Percentiles rank a stretch among this genome's conserved stretches.
phyloP scores from a whole-genome alignment of 1,140 invertebrate genomes.

The Rhynchophorus ferrugineus region DNA sequence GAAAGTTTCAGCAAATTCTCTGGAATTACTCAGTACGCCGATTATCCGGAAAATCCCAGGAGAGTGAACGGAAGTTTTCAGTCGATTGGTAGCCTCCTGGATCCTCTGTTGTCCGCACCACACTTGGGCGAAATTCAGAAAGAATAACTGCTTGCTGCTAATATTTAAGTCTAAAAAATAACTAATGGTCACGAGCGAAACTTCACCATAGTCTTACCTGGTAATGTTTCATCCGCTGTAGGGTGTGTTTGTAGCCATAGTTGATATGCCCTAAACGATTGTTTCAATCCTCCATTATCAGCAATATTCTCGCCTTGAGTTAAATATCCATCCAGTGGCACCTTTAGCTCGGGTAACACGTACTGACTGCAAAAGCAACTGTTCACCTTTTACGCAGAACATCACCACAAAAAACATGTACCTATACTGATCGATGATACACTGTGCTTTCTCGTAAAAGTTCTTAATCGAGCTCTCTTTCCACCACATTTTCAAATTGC shows the following conservation, averaged over 20 bases:
- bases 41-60: slow-evolving; percentile 63
- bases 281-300: slow-evolving; percentile 78
- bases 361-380: slow-evolving; percentile 53
- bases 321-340: slow-evolving; percentile 55
- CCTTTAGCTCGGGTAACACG: slow-evolving; percentile 51
- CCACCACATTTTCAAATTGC: slow-evolving; percentile 75
- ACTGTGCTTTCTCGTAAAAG: slow-evolving; percentile 64
- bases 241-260: slow-evolving; percentile 50
- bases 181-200: neutral
- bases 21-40: slow-evolving; percentile 74
- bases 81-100: slow-evolving; percentile 70
- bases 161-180: slow-evolving; percentile 47
- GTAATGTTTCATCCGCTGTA: slow-evolving; percentile 53
- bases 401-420: slow-evolving; percentile 1
- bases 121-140: slow-evolving; percentile 75
- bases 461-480: slow-evolving; percentile 52
- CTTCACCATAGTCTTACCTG: slow-evolving; percentile 42
- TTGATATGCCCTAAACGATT: slow-evolving; percentile 67
- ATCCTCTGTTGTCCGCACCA: slow-evolving; percentile 66
- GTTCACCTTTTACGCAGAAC: slow-evolving; percentile 30
- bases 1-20: slow-evolving; percentile 67
- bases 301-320: slow-evolving; percentile 82
- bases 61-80: slow-evolving; percentile 75
- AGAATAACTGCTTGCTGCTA: slow-evolving; percentile 70
- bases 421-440: slow-evolving; percentile 62